Conservation (phyloP, 1,140 invertebrate species). For the Eurosta solidaginis region DNA sequence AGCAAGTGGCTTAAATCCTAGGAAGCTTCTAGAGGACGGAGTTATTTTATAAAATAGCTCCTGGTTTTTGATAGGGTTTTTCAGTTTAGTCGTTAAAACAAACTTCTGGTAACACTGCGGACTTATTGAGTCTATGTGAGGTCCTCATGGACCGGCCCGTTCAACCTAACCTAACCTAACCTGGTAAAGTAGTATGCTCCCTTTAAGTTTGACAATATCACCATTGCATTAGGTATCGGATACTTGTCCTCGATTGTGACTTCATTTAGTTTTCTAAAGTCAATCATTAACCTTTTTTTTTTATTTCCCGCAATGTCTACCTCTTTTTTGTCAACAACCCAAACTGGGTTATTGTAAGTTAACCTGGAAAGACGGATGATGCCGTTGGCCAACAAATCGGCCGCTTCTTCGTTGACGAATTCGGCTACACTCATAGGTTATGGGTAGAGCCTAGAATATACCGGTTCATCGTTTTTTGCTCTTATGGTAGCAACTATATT, state of each 20-base stretch:
- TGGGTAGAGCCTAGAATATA: constrained; percentile 4
- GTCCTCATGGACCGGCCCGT: too few relatives aligned
- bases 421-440: neutral
- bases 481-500: constrained; percentile 21
- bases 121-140: too few relatives aligned
- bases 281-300: constrained; percentile 12
- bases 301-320: neutral
- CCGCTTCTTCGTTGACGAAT: constrained; percentile 24
- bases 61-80: too few relatives aligned
- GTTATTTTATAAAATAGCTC: too few relatives aligned
- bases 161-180: too few relatives aligned
- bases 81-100: too few relatives aligned
- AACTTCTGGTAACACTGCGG: too few relatives aligned
- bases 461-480: neutral
- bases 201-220: constrained; percentile 42
- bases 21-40: too few relatives aligned
- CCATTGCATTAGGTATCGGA: constrained; percentile 39
- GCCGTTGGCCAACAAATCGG: neutral
- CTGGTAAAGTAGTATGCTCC: constrained; percentile 47
- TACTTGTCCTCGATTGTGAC: constrained; percentile 39
- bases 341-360: constrained; percentile 19
- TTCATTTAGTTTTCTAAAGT: constrained; percentile 23
- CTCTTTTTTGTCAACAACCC: constrained; percentile 24
- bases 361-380: neutral
- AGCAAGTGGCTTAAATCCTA: too few relatives aligned